Evolutionary conservation across 2,888 invertebrate species (phyloP), one percentile per base, ranked within the genome.

Genomic region (Sesia bembeciformis): DNA sequence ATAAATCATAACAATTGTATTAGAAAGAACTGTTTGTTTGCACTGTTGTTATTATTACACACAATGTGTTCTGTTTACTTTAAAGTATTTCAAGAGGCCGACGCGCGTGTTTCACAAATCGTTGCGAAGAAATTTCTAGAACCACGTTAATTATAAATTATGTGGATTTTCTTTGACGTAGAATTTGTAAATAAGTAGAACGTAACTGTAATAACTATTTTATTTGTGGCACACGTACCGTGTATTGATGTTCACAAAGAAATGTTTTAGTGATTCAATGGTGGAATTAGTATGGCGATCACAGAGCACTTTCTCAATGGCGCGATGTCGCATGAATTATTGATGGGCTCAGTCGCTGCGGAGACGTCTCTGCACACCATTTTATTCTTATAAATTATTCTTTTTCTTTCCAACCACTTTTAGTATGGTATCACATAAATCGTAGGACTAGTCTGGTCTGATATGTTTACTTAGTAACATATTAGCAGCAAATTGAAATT

Each of bases 231-330:
- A 46, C 46, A 46, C 46, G 46, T 46, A 46, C 46, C 46, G 46
- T 23, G 46, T 46, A 61, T 63, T 60, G 58, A 58, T 59, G 63
- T 60, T 63, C 67, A 63, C 66, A 67, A 69, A 75, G 72, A 72
- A 78, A 75, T 74, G 70, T 76, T 76, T 77, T 76, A 78, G 72
- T 72, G 75, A 81, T 80, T 80, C 78, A 78, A 75, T 73, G 70
- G 58, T 64, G 68, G 74, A 81, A 86, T 88, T 85, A 83, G 85
- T 87, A 88, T 87, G 74, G 73, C 81, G 81, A 81, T 83, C 87
- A 84, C 86, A 84, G 74, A 83, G 80, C 78, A 85, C 87, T 88
- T 86, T 87, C 87, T 86, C 87, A 85, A 88, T 87, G 87, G 84
- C 73, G 78, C 83, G 82, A 75, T 79, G 81, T 74, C 66, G 64